Percentiles rank a stretch among this genome's conserved stretches.
Conservation (phyloP, 2,113 vertebrate genomes). For the Butorides virescens region DNA sequence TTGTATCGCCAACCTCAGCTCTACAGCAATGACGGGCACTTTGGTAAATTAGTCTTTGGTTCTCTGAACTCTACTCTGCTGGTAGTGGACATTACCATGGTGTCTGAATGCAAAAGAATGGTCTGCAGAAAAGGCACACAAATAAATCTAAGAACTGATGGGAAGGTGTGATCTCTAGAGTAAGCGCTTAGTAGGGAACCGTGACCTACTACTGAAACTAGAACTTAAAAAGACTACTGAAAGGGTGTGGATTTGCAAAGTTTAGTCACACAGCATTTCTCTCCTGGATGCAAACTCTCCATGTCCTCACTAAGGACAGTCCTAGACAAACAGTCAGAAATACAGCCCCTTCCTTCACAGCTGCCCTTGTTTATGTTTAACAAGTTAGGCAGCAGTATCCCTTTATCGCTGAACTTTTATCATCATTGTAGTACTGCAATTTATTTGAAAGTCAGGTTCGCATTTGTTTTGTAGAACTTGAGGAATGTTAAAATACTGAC, state of each 20-base stretch:
- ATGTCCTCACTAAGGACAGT: neutral
- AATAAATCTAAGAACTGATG: neutral
- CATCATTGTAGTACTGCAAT: neutral
- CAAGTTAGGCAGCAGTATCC: neutral
- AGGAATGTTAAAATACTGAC: conserved; percentile 24
- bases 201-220: neutral
- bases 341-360: neutral
- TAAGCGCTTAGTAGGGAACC: neutral
- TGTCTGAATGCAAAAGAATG: neutral
- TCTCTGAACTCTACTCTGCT: neutral
- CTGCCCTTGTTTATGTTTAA: neutral
- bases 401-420: neutral
- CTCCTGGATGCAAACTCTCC: neutral
- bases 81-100: neutral
- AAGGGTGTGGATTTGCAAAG: neutral
- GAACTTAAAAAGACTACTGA: neutral
- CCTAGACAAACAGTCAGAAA: neutral
- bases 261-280: neutral
- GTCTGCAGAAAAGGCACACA: neutral
- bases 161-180: neutral
- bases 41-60: neutral
- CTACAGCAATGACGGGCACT: neutral
- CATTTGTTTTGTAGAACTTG: conserved; percentile 22
- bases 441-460: neutral
- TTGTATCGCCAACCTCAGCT: neutral